Base-by-base conservation (phyloP, 2,888 invertebrate species). In the Mellilla xanthometata region DNA sequence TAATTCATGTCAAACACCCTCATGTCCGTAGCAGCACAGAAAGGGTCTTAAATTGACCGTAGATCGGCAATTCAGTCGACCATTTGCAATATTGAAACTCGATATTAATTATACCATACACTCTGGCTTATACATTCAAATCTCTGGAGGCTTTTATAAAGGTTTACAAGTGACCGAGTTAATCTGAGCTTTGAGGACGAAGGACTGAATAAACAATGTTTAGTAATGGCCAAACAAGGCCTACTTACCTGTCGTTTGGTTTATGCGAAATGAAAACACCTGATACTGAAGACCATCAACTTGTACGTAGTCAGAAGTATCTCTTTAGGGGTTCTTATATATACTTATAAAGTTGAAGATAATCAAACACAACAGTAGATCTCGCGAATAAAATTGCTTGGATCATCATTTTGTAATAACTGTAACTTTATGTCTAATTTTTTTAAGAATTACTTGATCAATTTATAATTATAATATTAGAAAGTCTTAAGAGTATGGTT, bases 21-120 rank as follows among this genome's bases (percentile, higher is more conserved):
- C 55, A 65, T 65, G 75, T 67, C 76, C 72, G 72, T 68, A 73
- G 62, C 64, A 68, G 60, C 64, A 58, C 68, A 62, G 65, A 76
- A 75, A 76, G 62, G 68, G 72, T 54, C 68, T 72, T 72, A 79
- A 82, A 84, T 81, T 74, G 81, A 73, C 76, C 76, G 76, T 72
- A 62, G 72, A 75, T 76, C 63, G 74, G 68, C 75, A 71, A 70
- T 75, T 70, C 67, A 62, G 63, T 62, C 68, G 60, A 68, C 62
- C 65, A 69, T 69, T 73, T 62, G 61, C 68, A 68, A 71, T 70
- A 72, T 69, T 61, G 66, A 65, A 63, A 62, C 54, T 59, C 62
- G 43, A 69, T 69, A 72, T 74, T 74, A 74, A 77, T 76, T 70
- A 71, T 64, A 57, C 46, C 52, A 39, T 19, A 19, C 15, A 19